Percentiles rank a stretch among this genome's conserved stretches.
Evolutionary conservation across 2,888 invertebrate genomes (phyloP).

Genomic region (Apamea sordens): DNA sequence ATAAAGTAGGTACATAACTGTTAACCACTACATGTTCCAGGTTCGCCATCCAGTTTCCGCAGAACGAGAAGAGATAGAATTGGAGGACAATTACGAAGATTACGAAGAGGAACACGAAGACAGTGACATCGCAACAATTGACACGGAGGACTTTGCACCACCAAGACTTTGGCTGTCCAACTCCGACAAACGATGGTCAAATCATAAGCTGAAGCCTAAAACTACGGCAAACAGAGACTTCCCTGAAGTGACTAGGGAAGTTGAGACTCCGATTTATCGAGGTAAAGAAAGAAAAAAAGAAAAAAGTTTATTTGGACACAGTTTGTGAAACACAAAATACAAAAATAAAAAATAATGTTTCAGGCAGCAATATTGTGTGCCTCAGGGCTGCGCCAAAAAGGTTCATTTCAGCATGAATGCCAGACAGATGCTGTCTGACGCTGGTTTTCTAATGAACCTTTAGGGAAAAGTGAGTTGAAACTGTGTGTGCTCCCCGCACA

Average conservation of each 20-base stretch:
- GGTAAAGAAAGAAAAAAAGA: no score
- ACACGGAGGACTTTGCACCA: constrained; percentile 12
- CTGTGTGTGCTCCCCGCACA: no score
- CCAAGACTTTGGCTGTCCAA: constrained; percentile 2
- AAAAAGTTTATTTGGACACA: no score
- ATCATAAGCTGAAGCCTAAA: constrained; percentile 1
- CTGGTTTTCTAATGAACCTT: no score
- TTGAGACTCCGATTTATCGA: constrained; percentile 2
- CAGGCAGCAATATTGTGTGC: no score
- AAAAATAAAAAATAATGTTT: no score
- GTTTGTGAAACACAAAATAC: no score
- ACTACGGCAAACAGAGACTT: background rate
- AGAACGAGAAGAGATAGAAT: constrained; percentile 50
- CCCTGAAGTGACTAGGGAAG: constrained; percentile 20
- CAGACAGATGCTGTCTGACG: no score
- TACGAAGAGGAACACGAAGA: constrained; percentile 41
- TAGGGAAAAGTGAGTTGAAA: no score
- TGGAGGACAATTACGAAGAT: constrained; percentile 48
- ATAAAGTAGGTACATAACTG: background rate
- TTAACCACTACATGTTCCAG: constrained; percentile 10
- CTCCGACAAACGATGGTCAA: background rate
- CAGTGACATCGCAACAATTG: constrained; percentile 25
- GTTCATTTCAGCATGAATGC: no score
- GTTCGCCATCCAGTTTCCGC: constrained; percentile 31
- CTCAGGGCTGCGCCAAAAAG: no score